These are phyloP conservation scores for Trichonephila clavipes DNA, from an alignment of 1,140 invertebrate species.

Conservation along the genomic window DNA sequence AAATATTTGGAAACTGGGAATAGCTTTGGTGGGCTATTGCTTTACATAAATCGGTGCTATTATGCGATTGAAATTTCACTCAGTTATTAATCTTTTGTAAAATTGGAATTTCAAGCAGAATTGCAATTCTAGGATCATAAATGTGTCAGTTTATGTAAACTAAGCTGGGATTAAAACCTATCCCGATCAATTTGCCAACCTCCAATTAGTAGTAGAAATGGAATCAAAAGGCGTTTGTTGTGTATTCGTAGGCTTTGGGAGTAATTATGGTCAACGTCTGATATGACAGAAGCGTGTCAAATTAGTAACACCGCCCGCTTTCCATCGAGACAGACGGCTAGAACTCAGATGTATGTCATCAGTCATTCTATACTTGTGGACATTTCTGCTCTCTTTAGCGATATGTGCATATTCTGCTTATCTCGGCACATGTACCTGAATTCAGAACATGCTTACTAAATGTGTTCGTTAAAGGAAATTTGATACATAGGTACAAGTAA, in stretches of 20 bases:
- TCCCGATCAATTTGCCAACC: background rate
- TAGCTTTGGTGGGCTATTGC: too few species aligned
- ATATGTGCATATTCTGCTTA: background rate
- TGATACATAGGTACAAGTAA: background rate
- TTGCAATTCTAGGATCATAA: background rate
- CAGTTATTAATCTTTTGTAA: too few species aligned
- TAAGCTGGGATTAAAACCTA: background rate
- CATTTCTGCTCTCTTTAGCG: constrained; percentile 30
- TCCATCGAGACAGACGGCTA: constrained; percentile 2
- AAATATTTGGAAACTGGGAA: too few species aligned
- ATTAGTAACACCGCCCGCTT: constrained; percentile 39
- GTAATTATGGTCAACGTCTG: background rate
- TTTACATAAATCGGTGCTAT: too few species aligned
- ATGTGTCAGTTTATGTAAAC: background rate
- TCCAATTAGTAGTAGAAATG: constrained; percentile 22
- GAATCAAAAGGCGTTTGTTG: constrained; percentile 30
- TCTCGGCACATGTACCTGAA: background rate
- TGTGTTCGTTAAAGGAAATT: background rate
- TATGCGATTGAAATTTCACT: too few species aligned
- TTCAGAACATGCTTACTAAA: background rate
- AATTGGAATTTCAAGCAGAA: too few species aligned
- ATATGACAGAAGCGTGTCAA: constrained; percentile 20
- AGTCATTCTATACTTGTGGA: constrained; percentile 8
- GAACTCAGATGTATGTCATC: constrained; percentile 22
- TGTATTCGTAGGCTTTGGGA: background rate